Evolutionary conservation across 2,113 vertebrate genomes (phyloP).

Genomic region (Peromyscus californicus): DNA sequence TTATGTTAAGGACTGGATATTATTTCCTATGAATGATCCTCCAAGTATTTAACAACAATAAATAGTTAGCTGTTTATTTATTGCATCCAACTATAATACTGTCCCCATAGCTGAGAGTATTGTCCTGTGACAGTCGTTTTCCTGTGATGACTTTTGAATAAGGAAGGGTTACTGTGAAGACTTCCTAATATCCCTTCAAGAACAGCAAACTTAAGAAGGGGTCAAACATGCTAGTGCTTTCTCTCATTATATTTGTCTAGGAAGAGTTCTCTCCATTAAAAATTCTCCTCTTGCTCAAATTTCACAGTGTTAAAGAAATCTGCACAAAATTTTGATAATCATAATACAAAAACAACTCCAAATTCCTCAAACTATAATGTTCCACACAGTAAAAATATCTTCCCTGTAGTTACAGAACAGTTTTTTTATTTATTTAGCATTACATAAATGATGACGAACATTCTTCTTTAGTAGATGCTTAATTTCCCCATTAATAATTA

Average conservation of each 20-base stretch:
- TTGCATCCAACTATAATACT: slow-evolving; percentile 2
- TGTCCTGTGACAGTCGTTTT: neutral
- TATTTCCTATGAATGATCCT: slow-evolving; percentile 31
- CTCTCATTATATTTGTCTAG: neutral
- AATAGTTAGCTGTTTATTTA: slow-evolving; percentile 48
- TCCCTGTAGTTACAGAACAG: neutral
- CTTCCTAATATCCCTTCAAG: slow-evolving; percentile 46
- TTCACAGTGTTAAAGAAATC: neutral
- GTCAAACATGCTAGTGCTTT: slow-evolving; percentile 39
- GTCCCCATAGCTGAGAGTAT: neutral
- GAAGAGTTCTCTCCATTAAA: slow-evolving; percentile 1
- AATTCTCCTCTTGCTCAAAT: neutral
- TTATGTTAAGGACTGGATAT: neutral
- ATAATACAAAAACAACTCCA: neutral
- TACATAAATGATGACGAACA: neutral
- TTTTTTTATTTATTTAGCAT: neutral
- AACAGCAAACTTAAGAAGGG: slow-evolving; percentile 32
- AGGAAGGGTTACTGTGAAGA: slow-evolving; percentile 39
- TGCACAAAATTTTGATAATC: neutral
- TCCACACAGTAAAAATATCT: neutral
- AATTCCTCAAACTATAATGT: neutral
- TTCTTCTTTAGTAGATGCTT: neutral
- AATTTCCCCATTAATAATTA: neutral
- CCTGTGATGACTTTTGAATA: slow-evolving; percentile 63
- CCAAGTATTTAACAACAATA: slow-evolving; percentile 22